Evolutionary conservation across 2,888 invertebrate species (phyloP), one percentile per base, ranked within the genome.

Genomic region (Leptinotarsa rubiginosa): DNA sequence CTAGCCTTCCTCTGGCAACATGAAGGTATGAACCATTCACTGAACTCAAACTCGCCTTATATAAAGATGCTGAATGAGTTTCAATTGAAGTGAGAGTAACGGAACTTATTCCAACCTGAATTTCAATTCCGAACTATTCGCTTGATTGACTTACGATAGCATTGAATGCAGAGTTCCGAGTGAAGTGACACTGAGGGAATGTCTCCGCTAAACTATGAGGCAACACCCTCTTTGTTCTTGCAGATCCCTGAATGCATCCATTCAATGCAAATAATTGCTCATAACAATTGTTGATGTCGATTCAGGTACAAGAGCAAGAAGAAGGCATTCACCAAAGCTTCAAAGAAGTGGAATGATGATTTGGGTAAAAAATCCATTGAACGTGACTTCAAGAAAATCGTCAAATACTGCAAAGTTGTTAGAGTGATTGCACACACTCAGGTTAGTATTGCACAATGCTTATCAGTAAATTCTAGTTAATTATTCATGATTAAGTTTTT

Each of bases 311-410:
- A 97, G 90, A 97, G 97, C 89, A 98, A 99, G 94, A 99, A 98
- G 96, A 99, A 98, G 97, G 99, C 99, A 80, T 99, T 99, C 90
- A 96, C 97, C 81, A 99, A 99, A 90, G 93, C 97, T 78, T 95
- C 96, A 87, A 98, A 98, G 91, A 99, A 99, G 89, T 99, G 99
- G 99, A 95, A 96, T 84, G 99, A 99, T 91, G 96, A 97, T 85
- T 92, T 96, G 82, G 99, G 99, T 75, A 96, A 96, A 88, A 97
- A 97, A 89, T 96, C 97, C 80, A 98, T 99, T 88, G 98, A 98
- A 84, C 94, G 95, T 82, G 98, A 99, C 87, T 95, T 99, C 87
- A 95, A 94, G 89, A 98, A 98, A 89, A 98, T 99, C 92, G 92
- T 97, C 88, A 97, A 98, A 84, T 99, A 99, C 91, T 99, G 99